These are phyloP conservation scores for Diphyllodes magnificus DNA, from an alignment of 2,113 vertebrate species.

Conservation along the genomic window DNA sequence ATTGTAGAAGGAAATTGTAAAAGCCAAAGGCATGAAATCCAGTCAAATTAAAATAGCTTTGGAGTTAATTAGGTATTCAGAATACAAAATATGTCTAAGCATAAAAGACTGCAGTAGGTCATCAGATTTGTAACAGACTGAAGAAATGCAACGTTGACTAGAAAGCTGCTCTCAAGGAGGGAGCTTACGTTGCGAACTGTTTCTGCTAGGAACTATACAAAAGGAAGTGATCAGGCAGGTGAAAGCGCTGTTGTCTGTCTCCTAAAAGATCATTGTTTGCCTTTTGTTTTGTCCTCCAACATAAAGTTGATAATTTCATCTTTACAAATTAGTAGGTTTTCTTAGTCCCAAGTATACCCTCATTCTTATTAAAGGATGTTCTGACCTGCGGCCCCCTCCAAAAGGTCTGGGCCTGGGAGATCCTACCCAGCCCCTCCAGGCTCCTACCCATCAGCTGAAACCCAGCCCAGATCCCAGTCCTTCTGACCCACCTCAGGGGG, in stretches of 20 bases:
- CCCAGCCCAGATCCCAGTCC: background rate
- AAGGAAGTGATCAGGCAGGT: background rate
- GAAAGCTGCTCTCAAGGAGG: background rate
- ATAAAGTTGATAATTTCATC: background rate
- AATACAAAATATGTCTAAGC: background rate
- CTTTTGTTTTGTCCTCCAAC: background rate
- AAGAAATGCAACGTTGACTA: background rate
- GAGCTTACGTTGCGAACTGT: background rate
- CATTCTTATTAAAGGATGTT: background rate
- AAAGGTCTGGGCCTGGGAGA: background rate
- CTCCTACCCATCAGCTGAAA: background rate
- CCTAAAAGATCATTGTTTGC: background rate
- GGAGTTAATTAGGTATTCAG: background rate
- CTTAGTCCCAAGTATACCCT: background rate
- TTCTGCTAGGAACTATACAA: background rate
- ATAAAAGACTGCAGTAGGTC: background rate
- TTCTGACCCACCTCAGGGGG: rapidly evolving
- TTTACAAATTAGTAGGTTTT: background rate
- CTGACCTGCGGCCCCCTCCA: background rate
- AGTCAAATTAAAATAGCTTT: slow-evolving; percentile 1
- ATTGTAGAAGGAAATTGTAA: background rate
- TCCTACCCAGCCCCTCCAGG: background rate
- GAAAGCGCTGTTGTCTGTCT: background rate
- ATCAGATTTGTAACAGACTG: background rate
- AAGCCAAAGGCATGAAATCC: background rate